A percentile compares a stretch with the other conserved stretches of the same genome.
phyloP scores from a whole-genome alignment of 1,140 invertebrate species.

The Cotesia typhae region DNA sequence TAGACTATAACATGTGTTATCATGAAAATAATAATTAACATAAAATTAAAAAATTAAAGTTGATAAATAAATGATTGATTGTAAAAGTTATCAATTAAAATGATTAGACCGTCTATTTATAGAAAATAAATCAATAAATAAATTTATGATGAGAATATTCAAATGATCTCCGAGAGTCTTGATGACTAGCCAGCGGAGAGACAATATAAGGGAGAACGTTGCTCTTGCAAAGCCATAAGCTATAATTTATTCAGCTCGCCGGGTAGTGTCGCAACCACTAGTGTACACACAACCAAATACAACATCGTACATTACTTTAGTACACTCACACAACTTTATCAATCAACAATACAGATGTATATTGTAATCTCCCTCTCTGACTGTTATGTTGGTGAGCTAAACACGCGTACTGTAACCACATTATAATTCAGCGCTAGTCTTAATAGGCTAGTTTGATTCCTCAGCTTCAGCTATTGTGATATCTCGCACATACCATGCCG shows the following conservation, averaged over 20 bases:
- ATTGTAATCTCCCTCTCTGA: not conserved
- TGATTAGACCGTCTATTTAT: too few relatives aligned
- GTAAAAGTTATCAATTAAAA: too few relatives aligned
- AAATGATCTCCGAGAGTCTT: not conserved
- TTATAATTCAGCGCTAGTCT: not conserved
- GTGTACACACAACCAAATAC: too few relatives aligned
- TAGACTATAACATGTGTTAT: too few relatives aligned
- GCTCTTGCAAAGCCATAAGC: slow-evolving; percentile 42
- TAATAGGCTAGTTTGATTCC: slow-evolving; percentile 32
- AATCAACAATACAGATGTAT: slow-evolving; percentile 9
- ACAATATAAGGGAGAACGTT: slow-evolving; percentile 27
- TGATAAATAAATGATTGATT: too few relatives aligned
- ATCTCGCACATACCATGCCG: not conserved
- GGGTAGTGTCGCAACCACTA: slow-evolving; percentile 38
- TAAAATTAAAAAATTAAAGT: too few relatives aligned
- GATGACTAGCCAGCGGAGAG: not conserved
- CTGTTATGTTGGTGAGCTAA: slow-evolving; percentile 36
- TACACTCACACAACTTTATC: slow-evolving; percentile 33
- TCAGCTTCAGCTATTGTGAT: slow-evolving; percentile 31
- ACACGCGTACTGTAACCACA: slow-evolving; percentile 19
- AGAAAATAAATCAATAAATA: too few relatives aligned
- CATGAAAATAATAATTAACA: too few relatives aligned
- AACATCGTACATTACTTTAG: slow-evolving; percentile 19
- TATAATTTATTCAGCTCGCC: slow-evolving; percentile 44
- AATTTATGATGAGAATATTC: not conserved